Conservation (phyloP, 2,888 invertebrate species). For the Agrotis exclamationis region DNA sequence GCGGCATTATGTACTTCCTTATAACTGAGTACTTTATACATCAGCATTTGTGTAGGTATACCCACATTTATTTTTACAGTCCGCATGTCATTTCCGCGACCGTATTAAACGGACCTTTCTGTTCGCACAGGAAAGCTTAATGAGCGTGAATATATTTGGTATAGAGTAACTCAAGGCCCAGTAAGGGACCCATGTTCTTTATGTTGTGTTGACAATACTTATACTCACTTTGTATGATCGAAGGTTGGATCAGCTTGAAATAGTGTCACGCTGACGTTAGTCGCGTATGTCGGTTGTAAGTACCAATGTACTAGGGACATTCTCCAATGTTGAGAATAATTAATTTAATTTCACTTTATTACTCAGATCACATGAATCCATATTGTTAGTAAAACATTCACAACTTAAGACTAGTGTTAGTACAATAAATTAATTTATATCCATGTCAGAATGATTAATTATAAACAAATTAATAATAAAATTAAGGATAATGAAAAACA, state of each 20-base stretch:
- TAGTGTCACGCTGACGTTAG: too few relatives aligned
- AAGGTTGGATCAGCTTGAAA: conserved; percentile 3
- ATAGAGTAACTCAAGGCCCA: conserved; percentile 20
- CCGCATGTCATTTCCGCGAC: conserved; percentile 25
- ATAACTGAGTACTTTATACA: not conserved
- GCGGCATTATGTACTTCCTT: conserved; percentile 9
- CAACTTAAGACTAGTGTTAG: too few relatives aligned
- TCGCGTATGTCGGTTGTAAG: too few relatives aligned
- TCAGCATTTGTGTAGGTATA: not conserved
- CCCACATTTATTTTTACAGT: conserved; percentile 10
- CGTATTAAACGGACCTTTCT: conserved; percentile 46
- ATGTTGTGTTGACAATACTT: conserved; percentile 30
- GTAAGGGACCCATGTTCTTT: conserved; percentile 36
- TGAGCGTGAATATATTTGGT: conserved; percentile 51
- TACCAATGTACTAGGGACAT: too few relatives aligned
- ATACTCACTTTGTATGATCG: conserved; percentile 26
- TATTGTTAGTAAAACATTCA: too few relatives aligned
- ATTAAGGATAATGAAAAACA: too few relatives aligned
- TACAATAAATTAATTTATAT: too few relatives aligned
- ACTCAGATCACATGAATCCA: too few relatives aligned
- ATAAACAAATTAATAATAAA: too few relatives aligned
- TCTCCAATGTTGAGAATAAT: too few relatives aligned
- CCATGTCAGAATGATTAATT: too few relatives aligned
- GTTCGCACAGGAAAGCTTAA: conserved; percentile 53
- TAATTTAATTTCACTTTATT: too few relatives aligned